Percentiles rank a stretch among this genome's conserved stretches.
Evolutionary conservation across 2,797 vertebrate genomes (phyloP).

Genomic region (Lithobates pipiens): DNA sequence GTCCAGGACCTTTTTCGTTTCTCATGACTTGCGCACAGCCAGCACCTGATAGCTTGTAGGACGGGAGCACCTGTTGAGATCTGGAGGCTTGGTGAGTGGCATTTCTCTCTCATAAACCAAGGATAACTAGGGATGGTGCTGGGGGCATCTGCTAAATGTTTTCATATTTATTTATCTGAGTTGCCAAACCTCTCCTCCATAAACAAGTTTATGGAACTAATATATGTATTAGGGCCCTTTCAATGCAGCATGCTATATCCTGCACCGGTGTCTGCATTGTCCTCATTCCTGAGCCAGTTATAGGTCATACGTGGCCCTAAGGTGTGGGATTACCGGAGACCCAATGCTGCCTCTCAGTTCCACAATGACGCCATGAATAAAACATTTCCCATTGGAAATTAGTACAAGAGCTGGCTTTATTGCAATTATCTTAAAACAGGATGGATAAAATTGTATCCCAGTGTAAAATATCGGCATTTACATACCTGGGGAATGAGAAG

Average conservation of each 20-base stretch:
- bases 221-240: not conserved
- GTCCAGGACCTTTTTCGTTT: too few relatives aligned
- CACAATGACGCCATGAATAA: slow-evolving; percentile 33
- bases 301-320: slow-evolving; percentile 26
- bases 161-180: too few relatives aligned
- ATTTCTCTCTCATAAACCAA: too few relatives aligned
- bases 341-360: not conserved
- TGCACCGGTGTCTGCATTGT: not conserved
- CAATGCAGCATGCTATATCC: not conserved
- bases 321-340: slow-evolving; percentile 24
- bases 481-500: not conserved
- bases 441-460: not conserved
- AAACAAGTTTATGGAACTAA: too few relatives aligned
- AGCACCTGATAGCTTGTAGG: too few relatives aligned
- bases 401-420: not conserved
- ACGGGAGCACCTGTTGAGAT: too few relatives aligned
- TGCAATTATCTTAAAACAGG: not conserved
- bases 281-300: slow-evolving; percentile 5
- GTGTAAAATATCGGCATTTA: not conserved
- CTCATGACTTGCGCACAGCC: too few relatives aligned
- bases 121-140: too few relatives aligned
- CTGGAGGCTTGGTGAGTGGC: too few relatives aligned
- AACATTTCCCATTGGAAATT: slow-evolving; percentile 21
- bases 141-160: too few relatives aligned
- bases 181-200: too few relatives aligned